phyloP scores from a whole-genome alignment of 2,888 invertebrate genomes.

The Leptopilina syphax region DNA sequence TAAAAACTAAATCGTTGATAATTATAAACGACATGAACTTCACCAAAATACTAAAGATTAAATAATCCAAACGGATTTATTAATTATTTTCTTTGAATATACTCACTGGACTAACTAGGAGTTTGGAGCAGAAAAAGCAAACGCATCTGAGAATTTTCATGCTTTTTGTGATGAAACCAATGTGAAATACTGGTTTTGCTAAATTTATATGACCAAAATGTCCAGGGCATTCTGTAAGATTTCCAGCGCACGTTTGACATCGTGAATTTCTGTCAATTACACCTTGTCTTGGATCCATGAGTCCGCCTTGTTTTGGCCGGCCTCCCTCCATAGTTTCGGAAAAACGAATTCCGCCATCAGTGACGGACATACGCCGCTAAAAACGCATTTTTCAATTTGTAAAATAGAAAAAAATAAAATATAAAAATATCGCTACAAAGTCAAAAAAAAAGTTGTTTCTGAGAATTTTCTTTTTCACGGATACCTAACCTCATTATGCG shows the following conservation, averaged over 20 bases:
- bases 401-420: constrained; percentile 14
- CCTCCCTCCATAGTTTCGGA: constrained; percentile 99
- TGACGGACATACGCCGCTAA: constrained; percentile 98
- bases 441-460: too few species aligned
- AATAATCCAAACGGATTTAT: not conserved
- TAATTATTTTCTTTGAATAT: constrained; percentile 20
- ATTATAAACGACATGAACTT: too few species aligned
- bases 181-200: constrained; percentile 98
- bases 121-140: constrained; percentile 98
- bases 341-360: constrained; percentile 97
- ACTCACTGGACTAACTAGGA: constrained; percentile 95
- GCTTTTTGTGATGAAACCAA: constrained; percentile 97
- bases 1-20: too few species aligned
- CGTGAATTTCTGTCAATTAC: constrained; percentile 95
- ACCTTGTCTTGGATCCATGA: constrained; percentile 99
- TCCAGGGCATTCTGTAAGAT: constrained; percentile 99
- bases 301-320: constrained; percentile 96
- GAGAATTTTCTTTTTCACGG: too few species aligned
- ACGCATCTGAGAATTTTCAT: constrained; percentile 99
- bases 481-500: not conserved
- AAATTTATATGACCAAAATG: constrained; percentile 99
- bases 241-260: constrained; percentile 97
- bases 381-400: not conserved
- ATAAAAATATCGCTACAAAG: too few species aligned
- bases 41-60: too few species aligned